Evolutionary conservation across 2,113 vertebrate genomes (phyloP).

Genomic region (Psilopsiagon aurifrons): DNA sequence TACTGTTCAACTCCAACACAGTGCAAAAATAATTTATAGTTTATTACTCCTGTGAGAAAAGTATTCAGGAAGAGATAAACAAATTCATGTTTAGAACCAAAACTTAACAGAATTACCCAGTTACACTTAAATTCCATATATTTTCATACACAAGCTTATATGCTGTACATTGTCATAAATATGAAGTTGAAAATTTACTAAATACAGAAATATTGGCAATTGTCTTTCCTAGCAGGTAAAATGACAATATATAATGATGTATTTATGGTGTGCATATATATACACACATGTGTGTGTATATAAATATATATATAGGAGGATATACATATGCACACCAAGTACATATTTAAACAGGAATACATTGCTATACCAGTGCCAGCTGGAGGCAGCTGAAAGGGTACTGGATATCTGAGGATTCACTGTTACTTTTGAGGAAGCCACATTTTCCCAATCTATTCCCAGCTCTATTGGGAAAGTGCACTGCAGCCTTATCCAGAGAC

Average conservation of each 20-base stretch:
- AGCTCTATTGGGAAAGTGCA: background rate
- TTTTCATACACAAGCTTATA: background rate
- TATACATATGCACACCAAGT: background rate
- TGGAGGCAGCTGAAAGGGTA: background rate
- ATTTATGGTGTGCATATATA: background rate
- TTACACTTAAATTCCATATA: background rate
- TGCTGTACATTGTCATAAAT: constrained; percentile 18
- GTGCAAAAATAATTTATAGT: constrained; percentile 62
- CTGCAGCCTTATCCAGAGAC: background rate
- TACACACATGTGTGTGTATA: background rate
- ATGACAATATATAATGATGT: background rate
- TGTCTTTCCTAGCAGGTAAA: constrained; percentile 19
- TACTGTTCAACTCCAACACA: constrained; percentile 32
- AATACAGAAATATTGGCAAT: constrained; percentile 32
- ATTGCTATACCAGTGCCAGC: background rate
- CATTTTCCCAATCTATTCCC: background rate
- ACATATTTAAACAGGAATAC: background rate
- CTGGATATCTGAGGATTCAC: background rate
- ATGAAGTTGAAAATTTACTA: constrained; percentile 22
- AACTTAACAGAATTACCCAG: constrained; percentile 21
- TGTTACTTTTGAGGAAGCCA: background rate
- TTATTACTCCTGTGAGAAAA: constrained; percentile 59
- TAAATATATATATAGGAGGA: background rate
- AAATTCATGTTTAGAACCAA: constrained; percentile 16
- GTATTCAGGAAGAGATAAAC: constrained; percentile 42